Percentiles rank a stretch among this genome's conserved stretches.
Conservation (phyloP, 2,797 vertebrate species). For the Pteropus rufus region DNA sequence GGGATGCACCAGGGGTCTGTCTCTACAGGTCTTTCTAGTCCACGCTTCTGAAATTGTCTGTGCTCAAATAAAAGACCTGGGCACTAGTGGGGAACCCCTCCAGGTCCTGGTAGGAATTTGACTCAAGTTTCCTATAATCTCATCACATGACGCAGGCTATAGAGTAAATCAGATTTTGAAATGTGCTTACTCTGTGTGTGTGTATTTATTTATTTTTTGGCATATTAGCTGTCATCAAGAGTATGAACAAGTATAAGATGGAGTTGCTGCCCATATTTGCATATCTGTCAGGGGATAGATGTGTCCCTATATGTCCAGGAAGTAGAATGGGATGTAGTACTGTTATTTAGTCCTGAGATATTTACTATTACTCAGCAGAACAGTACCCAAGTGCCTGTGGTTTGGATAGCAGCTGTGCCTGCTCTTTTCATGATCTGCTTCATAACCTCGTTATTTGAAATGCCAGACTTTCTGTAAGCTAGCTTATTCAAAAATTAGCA, state of each 20-base stretch:
- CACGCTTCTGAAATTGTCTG: neutral
- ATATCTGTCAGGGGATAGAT: neutral
- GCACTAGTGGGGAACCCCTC: neutral
- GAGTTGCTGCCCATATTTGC: neutral
- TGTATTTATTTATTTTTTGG: too few species aligned
- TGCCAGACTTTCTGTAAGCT: conserved; percentile 20
- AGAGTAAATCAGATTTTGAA: conserved; percentile 19
- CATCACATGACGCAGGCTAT: neutral
- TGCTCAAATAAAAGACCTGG: neutral
- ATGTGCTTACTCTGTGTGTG: neutral
- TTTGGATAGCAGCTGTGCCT: neutral
- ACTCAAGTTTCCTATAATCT: neutral
- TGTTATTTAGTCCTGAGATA: neutral
- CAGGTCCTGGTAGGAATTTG: neutral
- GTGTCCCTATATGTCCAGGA: neutral
- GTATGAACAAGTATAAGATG: neutral
- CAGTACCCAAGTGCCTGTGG: neutral
- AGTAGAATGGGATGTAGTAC: neutral
- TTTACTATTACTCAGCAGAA: neutral
- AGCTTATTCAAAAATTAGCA: conserved; percentile 41
- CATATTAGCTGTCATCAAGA: neutral
- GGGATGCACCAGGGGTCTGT: neutral
- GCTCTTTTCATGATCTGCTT: conserved; percentile 1
- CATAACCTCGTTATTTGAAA: conserved; percentile 41
- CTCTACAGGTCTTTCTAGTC: neutral